These are phyloP conservation scores for Ectemnius continuus DNA, from an alignment of 2,888 invertebrate species.

Conservation along the genomic window DNA sequence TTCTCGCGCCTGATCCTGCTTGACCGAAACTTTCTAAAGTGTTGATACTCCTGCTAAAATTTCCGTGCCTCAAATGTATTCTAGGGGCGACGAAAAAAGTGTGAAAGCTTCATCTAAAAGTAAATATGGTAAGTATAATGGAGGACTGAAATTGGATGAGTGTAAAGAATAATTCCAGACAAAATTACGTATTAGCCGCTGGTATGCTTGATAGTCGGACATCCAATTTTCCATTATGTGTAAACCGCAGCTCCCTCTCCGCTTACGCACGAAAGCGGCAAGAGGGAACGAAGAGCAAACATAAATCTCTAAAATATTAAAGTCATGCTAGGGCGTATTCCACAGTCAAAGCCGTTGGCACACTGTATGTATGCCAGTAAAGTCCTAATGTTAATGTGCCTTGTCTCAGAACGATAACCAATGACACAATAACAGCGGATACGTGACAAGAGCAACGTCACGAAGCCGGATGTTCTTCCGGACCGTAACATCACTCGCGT, in stretches of 20 bases:
- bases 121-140: background rate
- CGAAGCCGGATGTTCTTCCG: background rate
- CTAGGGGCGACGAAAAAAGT: background rate
- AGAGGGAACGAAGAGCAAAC: background rate
- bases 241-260: background rate
- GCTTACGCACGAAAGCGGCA: too few species aligned
- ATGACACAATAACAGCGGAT: background rate
- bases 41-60: too few species aligned
- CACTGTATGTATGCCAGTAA: too few species aligned
- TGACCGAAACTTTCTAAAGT: too few species aligned
- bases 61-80: too few species aligned
- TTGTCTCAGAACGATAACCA: too few species aligned
- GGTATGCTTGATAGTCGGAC: background rate
- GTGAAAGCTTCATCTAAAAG: background rate
- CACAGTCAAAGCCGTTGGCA: too few species aligned
- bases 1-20: too few species aligned
- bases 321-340: background rate
- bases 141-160: background rate
- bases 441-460: slow-evolving; percentile 16
- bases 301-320: slow-evolving; percentile 4
- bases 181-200: background rate
- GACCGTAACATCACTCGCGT: too few species aligned
- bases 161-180: slow-evolving; percentile 2
- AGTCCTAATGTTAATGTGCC: too few species aligned
- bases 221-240: background rate